phyloP scores from a whole-genome alignment of 2,888 invertebrate species.

The Lissocephala sabroskyi region DNA sequence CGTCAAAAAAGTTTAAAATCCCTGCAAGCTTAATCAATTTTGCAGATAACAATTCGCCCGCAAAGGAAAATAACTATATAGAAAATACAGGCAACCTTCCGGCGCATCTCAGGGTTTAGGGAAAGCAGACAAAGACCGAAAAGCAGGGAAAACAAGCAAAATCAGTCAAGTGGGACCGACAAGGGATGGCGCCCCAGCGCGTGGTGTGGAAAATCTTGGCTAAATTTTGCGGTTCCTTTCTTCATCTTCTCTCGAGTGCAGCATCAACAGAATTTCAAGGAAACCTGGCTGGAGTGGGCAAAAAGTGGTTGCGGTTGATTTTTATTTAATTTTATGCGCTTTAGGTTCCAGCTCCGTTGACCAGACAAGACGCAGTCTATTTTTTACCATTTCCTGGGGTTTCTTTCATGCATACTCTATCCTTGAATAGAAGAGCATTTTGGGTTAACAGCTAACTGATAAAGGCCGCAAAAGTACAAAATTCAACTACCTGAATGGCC shows the following conservation, averaged over 20 bases:
- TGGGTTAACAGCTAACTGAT: too few relatives aligned
- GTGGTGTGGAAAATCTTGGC: constrained; percentile 28
- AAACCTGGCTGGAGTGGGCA: constrained; percentile 16
- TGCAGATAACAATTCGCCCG: too few relatives aligned
- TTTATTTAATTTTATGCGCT: constrained; percentile 50
- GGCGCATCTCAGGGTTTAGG: constrained; percentile 29
- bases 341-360: constrained; percentile 21
- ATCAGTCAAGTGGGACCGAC: constrained; percentile 16
- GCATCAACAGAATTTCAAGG: constrained; percentile 24
- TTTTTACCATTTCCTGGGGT: constrained; percentile 4
- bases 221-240: constrained; percentile 30
- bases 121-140: constrained; percentile 27
- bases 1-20: not conserved
- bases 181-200: constrained; percentile 1
- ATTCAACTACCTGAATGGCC: too few relatives aligned
- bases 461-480: too few relatives aligned
- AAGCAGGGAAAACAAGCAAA: constrained; percentile 25
- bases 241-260: constrained; percentile 7
- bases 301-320: constrained; percentile 33
- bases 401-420: not conserved
- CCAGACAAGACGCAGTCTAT: constrained; percentile 15
- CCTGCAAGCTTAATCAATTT: not conserved
- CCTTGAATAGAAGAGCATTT: too few relatives aligned
- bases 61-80: not conserved
- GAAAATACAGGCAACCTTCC: constrained; percentile 19